Evolutionary conservation across 2,113 vertebrate genomes (phyloP).

Genomic region (Fulmarus glacialis): DNA sequence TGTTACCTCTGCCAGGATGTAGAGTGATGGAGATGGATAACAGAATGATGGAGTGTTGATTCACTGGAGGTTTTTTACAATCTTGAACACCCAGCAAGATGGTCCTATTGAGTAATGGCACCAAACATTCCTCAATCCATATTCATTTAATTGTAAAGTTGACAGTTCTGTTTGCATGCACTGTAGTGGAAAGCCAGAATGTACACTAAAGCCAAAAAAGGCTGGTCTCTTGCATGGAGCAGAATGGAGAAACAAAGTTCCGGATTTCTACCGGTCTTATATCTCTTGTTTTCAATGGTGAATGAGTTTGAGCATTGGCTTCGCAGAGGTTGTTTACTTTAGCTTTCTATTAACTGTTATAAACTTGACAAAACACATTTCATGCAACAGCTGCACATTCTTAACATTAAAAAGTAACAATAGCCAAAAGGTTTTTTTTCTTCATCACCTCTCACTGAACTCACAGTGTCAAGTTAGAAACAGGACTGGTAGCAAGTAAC

Average conservation of each 20-base stretch:
- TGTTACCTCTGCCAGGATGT: background rate
- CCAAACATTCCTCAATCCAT: background rate
- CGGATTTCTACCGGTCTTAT: background rate
- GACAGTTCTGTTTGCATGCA: slow-evolving; percentile 7
- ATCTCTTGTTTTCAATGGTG: background rate
- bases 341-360: background rate
- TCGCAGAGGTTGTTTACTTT: background rate
- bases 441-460: background rate
- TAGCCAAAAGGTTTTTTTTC: background rate
- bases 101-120: slow-evolving; percentile 15
- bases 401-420: background rate
- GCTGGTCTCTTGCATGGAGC: background rate
- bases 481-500: background rate
- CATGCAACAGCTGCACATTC: background rate
- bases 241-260: background rate
- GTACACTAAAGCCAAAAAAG: background rate
- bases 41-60: slow-evolving; percentile 23
- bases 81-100: slow-evolving; percentile 19
- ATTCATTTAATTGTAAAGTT: slow-evolving; percentile 33
- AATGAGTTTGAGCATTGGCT: background rate
- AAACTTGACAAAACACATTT: background rate
- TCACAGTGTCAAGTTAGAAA: slow-evolving; percentile 8
- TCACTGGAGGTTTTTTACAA: slow-evolving; percentile 20
- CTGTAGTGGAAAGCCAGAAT: background rate
- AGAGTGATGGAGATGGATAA: slow-evolving; percentile 21